Evolutionary conservation across 2,797 vertebrate genomes (phyloP).

Genomic region (Mormyrus hasselquistii): DNA sequence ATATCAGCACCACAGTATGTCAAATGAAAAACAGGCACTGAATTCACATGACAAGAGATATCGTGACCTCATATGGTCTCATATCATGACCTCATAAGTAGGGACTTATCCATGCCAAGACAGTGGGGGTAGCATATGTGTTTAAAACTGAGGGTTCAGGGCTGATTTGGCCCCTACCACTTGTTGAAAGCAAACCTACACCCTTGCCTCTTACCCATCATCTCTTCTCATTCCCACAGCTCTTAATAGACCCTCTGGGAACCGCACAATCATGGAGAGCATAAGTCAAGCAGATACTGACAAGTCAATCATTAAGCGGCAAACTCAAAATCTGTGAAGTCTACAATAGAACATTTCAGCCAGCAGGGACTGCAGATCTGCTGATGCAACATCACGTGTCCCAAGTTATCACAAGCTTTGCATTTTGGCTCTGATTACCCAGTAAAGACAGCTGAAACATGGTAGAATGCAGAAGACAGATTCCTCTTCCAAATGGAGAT

Average conservation of each 20-base stretch:
- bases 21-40: slow-evolving; percentile 44
- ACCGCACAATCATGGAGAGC: not conserved
- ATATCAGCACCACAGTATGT: not conserved
- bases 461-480: not conserved
- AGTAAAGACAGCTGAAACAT: slow-evolving; percentile 76
- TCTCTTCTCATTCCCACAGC: not conserved
- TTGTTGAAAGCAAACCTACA: not conserved
- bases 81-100: slow-evolving; percentile 74
- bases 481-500: not conserved
- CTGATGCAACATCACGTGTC: not conserved
- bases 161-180: not conserved
- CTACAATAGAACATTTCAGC: not conserved
- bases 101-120: not conserved
- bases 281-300: not conserved
- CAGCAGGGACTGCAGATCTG: not conserved
- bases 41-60: slow-evolving; percentile 73
- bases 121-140: not conserved
- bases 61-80: slow-evolving; percentile 77
- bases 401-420: slow-evolving; percentile 75
- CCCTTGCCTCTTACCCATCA: not conserved
- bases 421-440: slow-evolving; percentile 91
- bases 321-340: not conserved
- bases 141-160: not conserved
- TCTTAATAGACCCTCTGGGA: not conserved
- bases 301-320: not conserved